Evolutionary conservation across 1,140 invertebrate species (phyloP), one percentile per base, ranked within the genome.

Genomic region (Drosophila gunungcola): DNA sequence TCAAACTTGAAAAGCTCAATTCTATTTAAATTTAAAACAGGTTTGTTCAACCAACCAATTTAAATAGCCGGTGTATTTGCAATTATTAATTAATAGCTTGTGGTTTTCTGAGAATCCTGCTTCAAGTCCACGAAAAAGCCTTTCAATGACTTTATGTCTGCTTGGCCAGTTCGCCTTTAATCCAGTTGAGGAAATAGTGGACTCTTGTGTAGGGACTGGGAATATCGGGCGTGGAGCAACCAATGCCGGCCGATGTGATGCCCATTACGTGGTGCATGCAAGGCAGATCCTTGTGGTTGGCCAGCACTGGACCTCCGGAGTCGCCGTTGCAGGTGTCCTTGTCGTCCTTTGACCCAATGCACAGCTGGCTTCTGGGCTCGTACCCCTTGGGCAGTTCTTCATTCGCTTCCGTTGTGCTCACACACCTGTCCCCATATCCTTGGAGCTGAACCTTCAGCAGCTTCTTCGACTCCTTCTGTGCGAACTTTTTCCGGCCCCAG

Each of bases 281-380:
- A 0, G 74, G 65, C 13, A 27, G 73, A 0, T 69, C 41, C 6
- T 68, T 41, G 48, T 92, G 89, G 36, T 89, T 83, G 36, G 64
- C 57, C 34, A 91, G 25, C 4, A 92, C 53, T 9, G 91, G 91
- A 1, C 91, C 91, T 1, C 91, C 91, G 0, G 90, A 91, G 57
- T 92, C 91, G 3, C 91, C 91, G 10, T 89, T 78, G 76, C 93
- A 94, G 4, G 93, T 93, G 46, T 94, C 93, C 75, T 90, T 93
- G 12, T 45, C 39, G 32, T 92, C 90, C 36, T 94, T 91, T 32
- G 92, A 93, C 11, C 96, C 96, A n/a, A 96, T 96, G 91, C 96
- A 97, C 12, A 97, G 75, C 80, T 94, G 94, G 62, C 92, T 93
- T 3, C 93, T 91, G 1, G 92, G 64, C 16, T 93, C 45, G 27